Evolutionary conservation across 1,140 invertebrate species (phyloP).

Genomic region (Eumaeus atala): DNA sequence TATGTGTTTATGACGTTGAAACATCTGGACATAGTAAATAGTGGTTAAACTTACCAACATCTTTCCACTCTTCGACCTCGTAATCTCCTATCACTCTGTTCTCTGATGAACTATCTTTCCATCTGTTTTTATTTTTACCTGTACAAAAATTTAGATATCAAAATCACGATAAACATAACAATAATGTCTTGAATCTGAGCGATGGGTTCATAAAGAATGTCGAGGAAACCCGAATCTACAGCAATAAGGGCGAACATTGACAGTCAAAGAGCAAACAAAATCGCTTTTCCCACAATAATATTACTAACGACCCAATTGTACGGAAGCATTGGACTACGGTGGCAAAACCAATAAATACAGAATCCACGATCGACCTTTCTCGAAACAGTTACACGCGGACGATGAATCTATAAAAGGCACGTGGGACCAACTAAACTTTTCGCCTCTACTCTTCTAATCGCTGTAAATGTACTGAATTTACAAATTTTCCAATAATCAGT

Average conservation of each 20-base stretch:
- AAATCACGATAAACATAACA: conserved; percentile 22
- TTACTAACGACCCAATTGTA: conserved; percentile 72
- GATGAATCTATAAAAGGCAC: conserved; percentile 57
- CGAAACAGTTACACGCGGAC: conserved; percentile 33
- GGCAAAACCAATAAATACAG: conserved; percentile 70
- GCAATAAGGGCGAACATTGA: conserved; percentile 59
- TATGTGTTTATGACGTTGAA: too few relatives aligned
- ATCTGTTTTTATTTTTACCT: conserved; percentile 64
- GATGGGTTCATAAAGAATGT: conserved; percentile 47
- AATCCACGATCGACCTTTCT: conserved; percentile 60
- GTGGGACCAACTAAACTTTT: conserved; percentile 44
- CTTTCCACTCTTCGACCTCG: conserved; percentile 77
- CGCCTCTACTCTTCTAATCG: conserved; percentile 42
- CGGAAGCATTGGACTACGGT: conserved; percentile 55
- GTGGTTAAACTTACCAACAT: conserved; percentile 65
- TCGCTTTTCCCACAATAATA: conserved; percentile 68
- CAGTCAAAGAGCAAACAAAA: conserved; percentile 69
- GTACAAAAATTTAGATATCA: conserved; percentile 20
- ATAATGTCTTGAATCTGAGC: conserved; percentile 35
- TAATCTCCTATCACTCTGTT: conserved; percentile 74
- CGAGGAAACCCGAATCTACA: conserved; percentile 54
- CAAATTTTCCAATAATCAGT: conserved; percentile 40
- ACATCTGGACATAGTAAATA: not conserved
- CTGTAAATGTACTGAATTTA: conserved; percentile 46
- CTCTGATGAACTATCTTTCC: conserved; percentile 61